Base-by-base conservation (phyloP, 2,113 vertebrate species). In the Oreamnos americanus region DNA sequence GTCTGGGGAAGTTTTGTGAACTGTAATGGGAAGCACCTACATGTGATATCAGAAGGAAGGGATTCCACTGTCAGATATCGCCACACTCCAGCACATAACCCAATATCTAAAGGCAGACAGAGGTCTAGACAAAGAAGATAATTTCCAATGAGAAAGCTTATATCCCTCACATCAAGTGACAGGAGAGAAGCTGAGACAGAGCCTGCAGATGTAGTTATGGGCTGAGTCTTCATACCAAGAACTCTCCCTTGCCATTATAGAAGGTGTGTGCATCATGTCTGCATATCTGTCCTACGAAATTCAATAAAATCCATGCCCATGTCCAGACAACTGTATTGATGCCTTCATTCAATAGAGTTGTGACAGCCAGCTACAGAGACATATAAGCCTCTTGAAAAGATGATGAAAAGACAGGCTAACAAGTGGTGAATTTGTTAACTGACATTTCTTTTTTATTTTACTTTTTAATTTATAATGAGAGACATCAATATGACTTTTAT, bases 401-500 rank as follows among this genome's bases (percentile, higher is more conserved):
- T 6, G 12, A 16, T 4, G 19, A 64, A n/a, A 86, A 45, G 14
- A 62, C 8, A 39, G 15, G 33, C 7, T 47, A 49, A 58, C 79
- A 51, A 19, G 15, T 33, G 47, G 67, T 43, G 39, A 90, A 81
- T 49, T 30, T 93, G 57, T 84, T 28, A 43, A 13, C 12, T 71
- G 49, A 87, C 43, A 36, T 39, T 71, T 84, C 36, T 49, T 2
- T 4, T 53, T 51, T 51, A 49, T 79, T 79, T 78, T 45, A 15
- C 7, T 78, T 81, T 81, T 21, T 33, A 55, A 15, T 2, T 43
- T 43, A 71, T 23, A 84, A 1, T 14, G 33, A 26, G n/a, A 58
- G 62, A 79, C 14, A 49, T 7, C 5, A 2, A 8, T 3, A 6
- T 55, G 21, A 43, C 15, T 13, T 19, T 7, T 1, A 23, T 2